Evolutionary conservation across 1,140 invertebrate species (phyloP), one percentile per base, ranked within the genome.

Genomic region (Tyrophagus putrescentiae): DNA sequence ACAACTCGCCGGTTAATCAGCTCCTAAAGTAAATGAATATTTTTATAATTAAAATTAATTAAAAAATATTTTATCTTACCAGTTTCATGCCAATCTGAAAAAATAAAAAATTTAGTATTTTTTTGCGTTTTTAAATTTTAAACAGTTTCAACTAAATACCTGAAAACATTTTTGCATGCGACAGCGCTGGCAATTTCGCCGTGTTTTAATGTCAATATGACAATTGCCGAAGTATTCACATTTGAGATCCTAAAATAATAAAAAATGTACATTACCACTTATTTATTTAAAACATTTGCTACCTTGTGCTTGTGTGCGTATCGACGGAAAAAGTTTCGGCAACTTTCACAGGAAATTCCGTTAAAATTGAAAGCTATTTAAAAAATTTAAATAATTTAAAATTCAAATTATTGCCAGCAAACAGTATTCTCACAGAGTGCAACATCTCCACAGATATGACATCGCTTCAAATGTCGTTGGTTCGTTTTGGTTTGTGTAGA

Each of bases 131-230:
- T n/a, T n/a, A n/a, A n/a, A n/a, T n/a, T n/a, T n/a, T n/a, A n/a
- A n/a, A n/a, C n/a, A n/a, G n/a, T n/a, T n/a, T n/a, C n/a, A n/a
- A n/a, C n/a, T n/a, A n/a, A n/a, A n/a, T n/a, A 58, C 36, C 16
- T 27, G 11, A 3, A 58, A 23, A 42, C 56, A 58, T 58, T 58
- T 58, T 3, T 50, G 36, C 56, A 58, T 1, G 16, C 56, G 56
- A 42, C 56, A 58, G 11, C 23, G 6, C 21, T 18, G 36, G 31
- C 56, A 58, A 5, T 31, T 34, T 44, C 32, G 27, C 6, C 56
- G 27, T 4, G 32, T 58, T 16, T 13, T 3, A 50, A 7, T 18
- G 21, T 41, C 28, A 27, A 58, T 58, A 11, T 23, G 36, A 58
- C 56, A 58, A 5, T 41, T 13, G 9, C 25, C 32, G 45, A 42